These are phyloP conservation scores for Acronicta psi DNA, from an alignment of 2,888 invertebrate genomes.

Conservation along the genomic window DNA sequence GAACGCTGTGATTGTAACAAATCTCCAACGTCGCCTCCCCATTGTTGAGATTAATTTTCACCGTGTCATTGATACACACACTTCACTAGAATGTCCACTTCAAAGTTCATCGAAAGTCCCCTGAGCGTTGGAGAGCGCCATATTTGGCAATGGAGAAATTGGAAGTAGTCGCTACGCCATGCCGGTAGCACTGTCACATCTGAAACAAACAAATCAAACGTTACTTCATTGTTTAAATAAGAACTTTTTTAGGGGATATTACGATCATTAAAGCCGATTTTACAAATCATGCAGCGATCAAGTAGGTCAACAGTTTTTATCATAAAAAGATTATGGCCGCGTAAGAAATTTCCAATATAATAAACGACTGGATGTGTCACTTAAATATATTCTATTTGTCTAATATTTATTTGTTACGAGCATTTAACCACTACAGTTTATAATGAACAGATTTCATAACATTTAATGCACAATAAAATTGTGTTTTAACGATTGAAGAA, in stretches of 20 bases:
- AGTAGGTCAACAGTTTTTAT: constrained; percentile 57
- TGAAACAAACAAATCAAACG: constrained; percentile 73
- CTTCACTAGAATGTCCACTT: constrained; percentile 55
- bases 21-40: constrained; percentile 85
- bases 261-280: constrained; percentile 14
- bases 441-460: constrained; percentile 3
- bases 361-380: constrained; percentile 45
- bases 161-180: constrained; percentile 70
- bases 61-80: constrained; percentile 78
- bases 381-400: background rate
- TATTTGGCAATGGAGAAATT: constrained; percentile 66
- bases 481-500: background rate
- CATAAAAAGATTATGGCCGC: constrained; percentile 36
- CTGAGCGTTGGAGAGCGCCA: constrained; percentile 64
- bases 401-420: too few relatives aligned
- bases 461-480: constrained; percentile 1
- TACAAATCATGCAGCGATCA: constrained; percentile 27
- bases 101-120: constrained; percentile 66
- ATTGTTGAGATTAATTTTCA: constrained; percentile 79
- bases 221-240: constrained; percentile 24
- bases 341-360: constrained; percentile 32
- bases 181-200: constrained; percentile 73
- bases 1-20: constrained; percentile 81
- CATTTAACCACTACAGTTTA: too few relatives aligned
- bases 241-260: constrained; percentile 7